A percentile compares a stretch with the other conserved stretches of the same genome.
Evolutionary conservation across 2,888 invertebrate genomes (phyloP).

Genomic region (Loripinus fragilis): DNA sequence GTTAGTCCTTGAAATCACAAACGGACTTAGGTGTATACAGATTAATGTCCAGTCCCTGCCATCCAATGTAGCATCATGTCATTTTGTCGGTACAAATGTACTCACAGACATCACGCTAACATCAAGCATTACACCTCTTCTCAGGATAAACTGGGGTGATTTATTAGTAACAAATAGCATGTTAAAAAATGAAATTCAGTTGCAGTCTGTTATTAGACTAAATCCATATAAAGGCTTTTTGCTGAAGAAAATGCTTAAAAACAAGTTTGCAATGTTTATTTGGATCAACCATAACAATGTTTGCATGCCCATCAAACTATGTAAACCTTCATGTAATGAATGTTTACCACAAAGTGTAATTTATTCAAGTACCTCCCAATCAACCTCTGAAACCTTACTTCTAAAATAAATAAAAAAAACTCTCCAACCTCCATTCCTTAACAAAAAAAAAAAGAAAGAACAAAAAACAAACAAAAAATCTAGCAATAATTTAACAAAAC

Average conservation of each 20-base stretch:
- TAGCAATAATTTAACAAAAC: too few species aligned
- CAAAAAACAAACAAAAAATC: too few species aligned
- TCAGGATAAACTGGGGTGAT: not conserved
- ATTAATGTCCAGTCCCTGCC: not conserved
- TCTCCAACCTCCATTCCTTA: too few species aligned
- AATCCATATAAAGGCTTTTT: not conserved
- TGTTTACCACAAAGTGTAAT: not conserved
- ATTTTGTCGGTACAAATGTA: not conserved
- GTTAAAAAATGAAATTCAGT: not conserved
- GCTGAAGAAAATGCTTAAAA: not conserved
- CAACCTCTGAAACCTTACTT: not conserved
- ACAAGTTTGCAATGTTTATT: not conserved
- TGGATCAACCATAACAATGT: slow-evolving; percentile 1
- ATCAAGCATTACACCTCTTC: not conserved
- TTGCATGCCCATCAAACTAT: not conserved
- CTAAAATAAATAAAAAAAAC: too few species aligned
- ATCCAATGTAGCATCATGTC: not conserved
- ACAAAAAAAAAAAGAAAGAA: too few species aligned
- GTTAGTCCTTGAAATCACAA: not conserved
- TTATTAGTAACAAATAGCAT: not conserved
- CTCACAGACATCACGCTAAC: not conserved
- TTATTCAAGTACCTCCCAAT: not conserved
- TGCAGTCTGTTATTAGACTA: not conserved
- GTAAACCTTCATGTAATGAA: not conserved
- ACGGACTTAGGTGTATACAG: not conserved